Evolutionary conservation across 2,888 invertebrate genomes (phyloP).

Genomic region (Nematopogon swammerdamellus): DNA sequence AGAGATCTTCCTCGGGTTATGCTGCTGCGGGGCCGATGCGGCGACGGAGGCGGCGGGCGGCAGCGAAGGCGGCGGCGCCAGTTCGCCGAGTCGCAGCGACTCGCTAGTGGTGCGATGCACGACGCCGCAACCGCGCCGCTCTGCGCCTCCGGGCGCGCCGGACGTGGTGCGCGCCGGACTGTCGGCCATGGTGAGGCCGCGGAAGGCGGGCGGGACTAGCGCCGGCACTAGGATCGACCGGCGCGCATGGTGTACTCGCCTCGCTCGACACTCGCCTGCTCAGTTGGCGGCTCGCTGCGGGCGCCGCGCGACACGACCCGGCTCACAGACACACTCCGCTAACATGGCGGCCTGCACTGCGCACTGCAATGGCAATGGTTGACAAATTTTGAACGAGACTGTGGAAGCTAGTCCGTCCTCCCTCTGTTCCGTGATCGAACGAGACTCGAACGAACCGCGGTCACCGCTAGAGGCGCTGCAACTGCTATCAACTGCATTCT

Average conservation of each 20-base stretch:
- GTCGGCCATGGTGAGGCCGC: conserved; percentile 2
- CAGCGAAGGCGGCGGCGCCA: conserved; percentile 53
- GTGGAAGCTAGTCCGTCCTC: conserved; percentile 36
- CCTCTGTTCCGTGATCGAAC: too few relatives aligned
- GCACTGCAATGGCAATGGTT: conserved; percentile 52
- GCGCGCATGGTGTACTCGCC: not conserved
- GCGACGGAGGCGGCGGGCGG: conserved; percentile 54
- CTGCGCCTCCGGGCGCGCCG: conserved; percentile 1
- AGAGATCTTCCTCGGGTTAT: conserved; percentile 76
- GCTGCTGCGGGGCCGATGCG: conserved; percentile 44
- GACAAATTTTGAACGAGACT: conserved; percentile 52
- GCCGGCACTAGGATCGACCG: not conserved
- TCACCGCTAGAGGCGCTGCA: not conserved
- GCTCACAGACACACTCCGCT: not conserved
- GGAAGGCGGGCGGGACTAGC: not conserved
- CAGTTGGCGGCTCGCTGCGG: not conserved
- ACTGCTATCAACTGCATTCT: too few relatives aligned
- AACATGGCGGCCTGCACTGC: conserved; percentile 60
- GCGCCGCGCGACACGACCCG: not conserved
- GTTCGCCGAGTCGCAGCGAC: conserved; percentile 63
- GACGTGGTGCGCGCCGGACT: not conserved
- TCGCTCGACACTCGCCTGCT: not conserved
- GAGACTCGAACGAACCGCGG: too few relatives aligned
- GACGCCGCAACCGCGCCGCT: conserved; percentile 25
- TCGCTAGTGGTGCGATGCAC: conserved; percentile 71